Evolutionary conservation across 2,797 vertebrate genomes (phyloP).

Genomic region (Myotis vivesi): DNA sequence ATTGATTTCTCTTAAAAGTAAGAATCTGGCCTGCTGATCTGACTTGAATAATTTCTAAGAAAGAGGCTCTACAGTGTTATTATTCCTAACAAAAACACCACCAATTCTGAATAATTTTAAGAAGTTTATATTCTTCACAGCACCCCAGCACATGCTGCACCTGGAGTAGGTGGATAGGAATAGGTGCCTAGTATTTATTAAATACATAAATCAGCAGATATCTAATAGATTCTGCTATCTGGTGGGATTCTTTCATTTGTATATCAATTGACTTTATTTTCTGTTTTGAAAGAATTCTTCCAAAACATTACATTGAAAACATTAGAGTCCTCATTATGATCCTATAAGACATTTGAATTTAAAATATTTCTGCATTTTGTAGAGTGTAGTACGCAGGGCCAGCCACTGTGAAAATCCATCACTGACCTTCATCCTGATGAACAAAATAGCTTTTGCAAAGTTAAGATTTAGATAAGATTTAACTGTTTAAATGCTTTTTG

Average conservation of each 20-base stretch:
- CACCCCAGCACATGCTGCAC: neutral
- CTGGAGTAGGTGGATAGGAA: neutral
- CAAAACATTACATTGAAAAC: constrained; percentile 25
- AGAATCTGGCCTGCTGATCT: neutral
- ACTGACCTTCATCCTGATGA: neutral
- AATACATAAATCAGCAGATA: neutral
- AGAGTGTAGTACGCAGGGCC: neutral
- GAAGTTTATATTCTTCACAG: neutral
- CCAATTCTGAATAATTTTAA: constrained; percentile 32
- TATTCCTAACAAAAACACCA: constrained; percentile 16
- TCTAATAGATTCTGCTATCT: neutral
- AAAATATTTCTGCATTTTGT: neutral
- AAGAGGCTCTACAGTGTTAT: neutral
- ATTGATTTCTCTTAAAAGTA: constrained; percentile 44
- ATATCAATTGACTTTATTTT: neutral
- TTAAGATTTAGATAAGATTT: neutral
- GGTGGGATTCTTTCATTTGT: neutral
- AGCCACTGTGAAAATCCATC: neutral
- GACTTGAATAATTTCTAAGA: constrained; percentile 7
- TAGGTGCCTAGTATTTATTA: neutral
- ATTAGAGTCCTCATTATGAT: neutral
- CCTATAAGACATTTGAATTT: neutral
- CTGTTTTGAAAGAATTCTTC: constrained; percentile 15
- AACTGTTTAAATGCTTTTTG: neutral
- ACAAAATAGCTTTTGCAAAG: neutral